phyloP scores from a whole-genome alignment of 2,797 vertebrate genomes.

The Perodicticus potto region DNA sequence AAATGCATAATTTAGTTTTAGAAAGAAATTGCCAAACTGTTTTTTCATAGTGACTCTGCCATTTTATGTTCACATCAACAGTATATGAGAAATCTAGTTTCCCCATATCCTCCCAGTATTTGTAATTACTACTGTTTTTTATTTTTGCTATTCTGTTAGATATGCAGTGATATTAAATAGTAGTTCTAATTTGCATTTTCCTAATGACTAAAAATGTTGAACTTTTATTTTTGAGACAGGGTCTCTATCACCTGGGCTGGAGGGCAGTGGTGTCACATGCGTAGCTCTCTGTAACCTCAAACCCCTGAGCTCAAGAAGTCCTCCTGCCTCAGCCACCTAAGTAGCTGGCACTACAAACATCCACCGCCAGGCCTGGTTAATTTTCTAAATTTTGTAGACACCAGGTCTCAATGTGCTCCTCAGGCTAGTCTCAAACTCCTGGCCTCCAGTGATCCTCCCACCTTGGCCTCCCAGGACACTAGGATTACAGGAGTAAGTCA shows the following conservation, averaged over 20 bases:
- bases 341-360: background rate
- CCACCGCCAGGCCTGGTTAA: background rate
- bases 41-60: background rate
- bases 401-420: background rate
- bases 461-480: background rate
- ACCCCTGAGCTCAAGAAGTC: background rate
- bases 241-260: background rate
- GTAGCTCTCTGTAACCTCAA: background rate
- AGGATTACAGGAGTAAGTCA: background rate
- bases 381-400: background rate
- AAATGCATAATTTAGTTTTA: background rate
- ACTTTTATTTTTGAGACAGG: background rate
- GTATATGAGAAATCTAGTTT: background rate
- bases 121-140: background rate
- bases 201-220: background rate
- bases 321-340: background rate
- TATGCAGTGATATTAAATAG: background rate
- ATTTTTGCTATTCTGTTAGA: background rate
- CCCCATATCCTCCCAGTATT: background rate
- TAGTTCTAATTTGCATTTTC: slow-evolving; percentile 23
- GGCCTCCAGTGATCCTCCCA: background rate
- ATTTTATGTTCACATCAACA: background rate
- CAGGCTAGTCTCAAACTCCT: background rate
- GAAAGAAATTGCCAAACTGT: background rate
- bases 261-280: background rate